phyloP scores from a whole-genome alignment of 1,140 invertebrate genomes.

The Drosophila pseudoobscura region DNA sequence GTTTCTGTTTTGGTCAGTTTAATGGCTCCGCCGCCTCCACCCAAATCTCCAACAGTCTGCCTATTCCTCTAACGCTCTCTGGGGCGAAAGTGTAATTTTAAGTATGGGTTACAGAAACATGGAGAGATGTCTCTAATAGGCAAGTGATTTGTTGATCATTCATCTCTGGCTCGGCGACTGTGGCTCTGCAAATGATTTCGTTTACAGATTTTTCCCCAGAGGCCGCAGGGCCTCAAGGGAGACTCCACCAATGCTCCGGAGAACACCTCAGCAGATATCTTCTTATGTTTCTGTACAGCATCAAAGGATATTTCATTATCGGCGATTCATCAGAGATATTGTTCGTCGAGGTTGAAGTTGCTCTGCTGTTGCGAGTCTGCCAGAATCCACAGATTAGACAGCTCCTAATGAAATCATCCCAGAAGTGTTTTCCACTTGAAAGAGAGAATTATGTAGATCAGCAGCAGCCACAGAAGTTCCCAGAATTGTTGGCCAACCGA shows the following conservation, averaged over 20 bases:
- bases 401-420: slow-evolving; percentile 13
- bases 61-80: slow-evolving; percentile 7
- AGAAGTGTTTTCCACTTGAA: slow-evolving; percentile 30
- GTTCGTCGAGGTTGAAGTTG: no score
- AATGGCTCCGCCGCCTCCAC: slow-evolving; percentile 41
- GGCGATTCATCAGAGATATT: no score
- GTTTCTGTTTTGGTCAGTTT: slow-evolving; percentile 41
- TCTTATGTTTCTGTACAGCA: no score
- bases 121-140: background rate
- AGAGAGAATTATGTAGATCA: slow-evolving; percentile 16
- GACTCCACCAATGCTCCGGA: no score
- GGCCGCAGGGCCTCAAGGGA: no score
- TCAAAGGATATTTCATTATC: no score
- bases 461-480: slow-evolving; percentile 35
- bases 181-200: slow-evolving; percentile 5
- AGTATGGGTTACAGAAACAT: slow-evolving; percentile 49
- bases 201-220: slow-evolving; percentile 7
- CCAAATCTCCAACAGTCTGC: slow-evolving; percentile 14
- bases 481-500: slow-evolving; percentile 57
- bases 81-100: slow-evolving; percentile 72
- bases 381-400: slow-evolving; percentile 39
- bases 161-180: no score
- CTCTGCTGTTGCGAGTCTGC: slow-evolving; percentile 12
- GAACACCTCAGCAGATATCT: no score
- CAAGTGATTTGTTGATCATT: no score